Percentiles rank a stretch among this genome's conserved stretches.
Conservation (phyloP, 2,113 vertebrate genomes). For the Peromyscus polionotus region DNA sequence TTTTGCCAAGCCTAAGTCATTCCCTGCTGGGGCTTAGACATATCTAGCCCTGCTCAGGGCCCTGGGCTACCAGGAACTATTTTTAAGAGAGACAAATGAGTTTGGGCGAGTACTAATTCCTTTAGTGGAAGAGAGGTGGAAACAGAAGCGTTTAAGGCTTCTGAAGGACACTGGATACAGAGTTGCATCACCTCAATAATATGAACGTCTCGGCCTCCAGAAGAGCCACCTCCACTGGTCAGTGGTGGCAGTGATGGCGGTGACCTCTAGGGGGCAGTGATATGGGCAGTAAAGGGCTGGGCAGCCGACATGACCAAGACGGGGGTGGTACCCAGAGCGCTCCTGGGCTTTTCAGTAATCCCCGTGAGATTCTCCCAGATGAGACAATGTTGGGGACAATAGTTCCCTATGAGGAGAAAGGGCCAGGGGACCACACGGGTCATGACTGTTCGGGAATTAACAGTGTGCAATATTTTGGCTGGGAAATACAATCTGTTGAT, state of each 20-base stretch:
- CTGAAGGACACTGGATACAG: not conserved
- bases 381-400: not conserved
- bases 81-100: constrained; percentile 25
- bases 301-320: not conserved
- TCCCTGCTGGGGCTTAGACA: not conserved
- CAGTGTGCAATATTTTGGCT: not conserved
- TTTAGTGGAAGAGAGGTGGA: not conserved
- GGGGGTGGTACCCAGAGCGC: not conserved
- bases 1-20: not conserved
- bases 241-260: not conserved
- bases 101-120: not conserved
- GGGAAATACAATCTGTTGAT: not conserved
- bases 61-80: not conserved
- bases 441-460: not conserved
- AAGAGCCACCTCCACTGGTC: not conserved
- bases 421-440: not conserved
- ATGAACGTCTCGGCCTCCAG: not conserved
- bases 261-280: not conserved
- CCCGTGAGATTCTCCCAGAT: not conserved
- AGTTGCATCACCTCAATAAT: not conserved
- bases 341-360: not conserved
- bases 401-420: not conserved
- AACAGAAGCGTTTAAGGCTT: not conserved
- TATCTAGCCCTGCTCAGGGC: constrained; percentile 28
- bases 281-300: not conserved